Percentiles rank a stretch among this genome's conserved stretches.
Conservation (phyloP, 2,113 vertebrate genomes). For the Nansenia antarctica region DNA sequence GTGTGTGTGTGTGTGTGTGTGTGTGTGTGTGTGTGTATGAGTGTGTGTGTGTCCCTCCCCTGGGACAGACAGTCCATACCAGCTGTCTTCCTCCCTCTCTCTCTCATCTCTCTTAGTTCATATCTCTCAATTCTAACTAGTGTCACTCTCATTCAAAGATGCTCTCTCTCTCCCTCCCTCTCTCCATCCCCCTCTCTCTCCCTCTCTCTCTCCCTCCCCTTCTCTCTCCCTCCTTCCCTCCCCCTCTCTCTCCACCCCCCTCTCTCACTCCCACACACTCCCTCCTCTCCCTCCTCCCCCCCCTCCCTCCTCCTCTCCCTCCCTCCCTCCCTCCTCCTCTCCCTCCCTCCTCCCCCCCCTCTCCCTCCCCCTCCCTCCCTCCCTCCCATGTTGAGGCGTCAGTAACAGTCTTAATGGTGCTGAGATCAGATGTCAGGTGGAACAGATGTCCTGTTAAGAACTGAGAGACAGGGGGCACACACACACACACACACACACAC, state of each 20-base stretch:
- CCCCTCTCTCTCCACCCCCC: not conserved
- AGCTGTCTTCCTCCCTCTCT: not conserved
- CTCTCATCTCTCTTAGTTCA: not conserved
- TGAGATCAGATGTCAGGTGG: no score
- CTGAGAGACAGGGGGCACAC: no score
- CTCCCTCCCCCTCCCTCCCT: no score
- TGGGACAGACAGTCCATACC: not conserved
- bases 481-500: no score
- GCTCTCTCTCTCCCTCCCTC: constrained; percentile 2
- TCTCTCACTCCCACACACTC: constrained; percentile 1
- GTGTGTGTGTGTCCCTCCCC: not conserved
- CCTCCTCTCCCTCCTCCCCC: not conserved
- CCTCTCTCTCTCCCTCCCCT: constrained; percentile 12
- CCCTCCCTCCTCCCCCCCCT: no score
- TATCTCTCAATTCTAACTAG: no score
- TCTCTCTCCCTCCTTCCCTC: not conserved
- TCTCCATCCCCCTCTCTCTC: constrained; percentile 5
- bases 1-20: not conserved
- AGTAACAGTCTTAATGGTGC: no score
- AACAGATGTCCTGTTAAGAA: no score
- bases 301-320: not conserved
- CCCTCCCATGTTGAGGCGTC: no score
- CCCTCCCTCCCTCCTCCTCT: no score
- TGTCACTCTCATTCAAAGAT: not conserved
- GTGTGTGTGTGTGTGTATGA: not conserved